Evolutionary conservation across 2,113 vertebrate species (phyloP).

Genomic region (Otis tarda): DNA sequence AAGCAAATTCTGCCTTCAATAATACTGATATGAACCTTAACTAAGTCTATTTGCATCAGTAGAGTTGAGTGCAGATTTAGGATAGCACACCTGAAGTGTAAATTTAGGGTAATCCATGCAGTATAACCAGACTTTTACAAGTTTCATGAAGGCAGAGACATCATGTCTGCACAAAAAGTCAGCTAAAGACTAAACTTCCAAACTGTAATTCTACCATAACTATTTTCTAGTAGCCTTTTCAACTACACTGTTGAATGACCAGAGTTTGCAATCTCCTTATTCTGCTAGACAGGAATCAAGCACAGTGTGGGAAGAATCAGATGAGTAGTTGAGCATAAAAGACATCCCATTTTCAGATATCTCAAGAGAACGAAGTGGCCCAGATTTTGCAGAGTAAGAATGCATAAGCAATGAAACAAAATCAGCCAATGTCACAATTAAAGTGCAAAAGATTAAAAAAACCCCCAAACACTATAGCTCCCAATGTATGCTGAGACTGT

Average conservation of each 20-base stretch:
- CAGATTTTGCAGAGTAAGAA: not conserved
- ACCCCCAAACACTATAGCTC: not conserved
- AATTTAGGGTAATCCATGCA: not conserved
- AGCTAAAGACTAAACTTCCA: not conserved
- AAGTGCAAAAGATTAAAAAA: not conserved
- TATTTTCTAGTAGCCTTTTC: not conserved
- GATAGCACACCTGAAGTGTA: not conserved
- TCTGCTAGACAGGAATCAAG: not conserved
- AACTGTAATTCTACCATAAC: not conserved
- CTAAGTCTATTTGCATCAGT: not conserved
- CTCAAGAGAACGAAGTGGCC: not conserved
- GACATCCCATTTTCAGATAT: not conserved
- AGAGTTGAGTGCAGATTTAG: not conserved
- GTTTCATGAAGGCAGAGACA: not conserved
- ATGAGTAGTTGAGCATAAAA: not conserved
- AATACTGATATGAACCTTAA: not conserved
- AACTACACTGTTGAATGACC: not conserved
- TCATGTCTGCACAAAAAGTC: not conserved
- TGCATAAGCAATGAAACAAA: not conserved
- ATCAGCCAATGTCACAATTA: not conserved
- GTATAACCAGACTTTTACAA: not conserved
- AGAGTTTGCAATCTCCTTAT: not conserved
- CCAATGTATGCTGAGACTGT: not conserved
- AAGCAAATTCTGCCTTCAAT: not conserved
- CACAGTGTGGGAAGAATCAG: not conserved